Percentiles rank a stretch among this genome's conserved stretches.
Conservation (phyloP, 2,113 vertebrate species). For the Origma solitaria region DNA sequence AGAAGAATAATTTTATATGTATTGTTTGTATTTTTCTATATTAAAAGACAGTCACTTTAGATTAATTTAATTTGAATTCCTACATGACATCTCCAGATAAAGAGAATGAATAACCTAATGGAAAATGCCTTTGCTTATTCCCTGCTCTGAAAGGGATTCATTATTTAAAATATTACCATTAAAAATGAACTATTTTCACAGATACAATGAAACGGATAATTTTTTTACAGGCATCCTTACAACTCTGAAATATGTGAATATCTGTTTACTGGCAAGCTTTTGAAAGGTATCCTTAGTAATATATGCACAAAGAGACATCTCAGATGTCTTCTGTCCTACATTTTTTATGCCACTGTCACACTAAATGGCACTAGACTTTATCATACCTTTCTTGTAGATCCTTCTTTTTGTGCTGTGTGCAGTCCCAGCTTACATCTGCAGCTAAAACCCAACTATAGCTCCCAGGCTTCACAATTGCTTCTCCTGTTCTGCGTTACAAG, state of each 20-base stretch:
- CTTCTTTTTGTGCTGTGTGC: not conserved
- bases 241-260: not conserved
- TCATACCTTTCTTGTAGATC: not conserved
- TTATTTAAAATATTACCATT: constrained; percentile 49
- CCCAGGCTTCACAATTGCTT: not conserved
- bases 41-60: not conserved
- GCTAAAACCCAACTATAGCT: not conserved
- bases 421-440: not conserved
- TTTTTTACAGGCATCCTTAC: constrained; percentile 8
- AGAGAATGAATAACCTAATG: constrained; percentile 14
- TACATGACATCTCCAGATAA: not conserved
- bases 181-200: constrained; percentile 32
- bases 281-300: not conserved
- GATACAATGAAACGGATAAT: not conserved
- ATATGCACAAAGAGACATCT: not conserved
- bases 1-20: not conserved
- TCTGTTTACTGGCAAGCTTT: not conserved
- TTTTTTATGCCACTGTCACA: not conserved
- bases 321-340: constrained; percentile 6
- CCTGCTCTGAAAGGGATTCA: not conserved
- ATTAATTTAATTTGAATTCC: constrained; percentile 38
- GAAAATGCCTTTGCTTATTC: constrained; percentile 21
- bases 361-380: not conserved
- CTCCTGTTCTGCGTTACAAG: not conserved
- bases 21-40: constrained; percentile 17